phyloP scores from a whole-genome alignment of 1,140 invertebrate genomes.

The Ceratosolen solmsi region DNA sequence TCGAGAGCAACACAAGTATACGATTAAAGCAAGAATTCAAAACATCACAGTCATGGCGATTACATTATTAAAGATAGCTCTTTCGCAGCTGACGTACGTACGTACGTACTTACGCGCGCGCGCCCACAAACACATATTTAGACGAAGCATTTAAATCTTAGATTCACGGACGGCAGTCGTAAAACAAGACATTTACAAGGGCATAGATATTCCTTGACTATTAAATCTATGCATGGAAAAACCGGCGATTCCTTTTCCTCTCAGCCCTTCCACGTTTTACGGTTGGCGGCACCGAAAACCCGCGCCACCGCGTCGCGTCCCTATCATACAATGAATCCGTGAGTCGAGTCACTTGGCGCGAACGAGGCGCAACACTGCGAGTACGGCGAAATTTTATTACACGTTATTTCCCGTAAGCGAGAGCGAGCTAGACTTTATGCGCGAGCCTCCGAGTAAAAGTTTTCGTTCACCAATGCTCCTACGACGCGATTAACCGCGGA shows the following conservation, averaged over 20 bases:
- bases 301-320: conserved; percentile 44
- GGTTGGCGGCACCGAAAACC: neutral
- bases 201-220: neutral
- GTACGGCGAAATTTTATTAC: neutral
- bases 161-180: neutral
- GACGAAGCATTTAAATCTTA: conserved; percentile 5
- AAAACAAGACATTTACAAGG: conserved; percentile 12
- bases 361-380: neutral
- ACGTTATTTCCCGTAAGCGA: neutral
- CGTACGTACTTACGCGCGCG: neutral
- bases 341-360: neutral
- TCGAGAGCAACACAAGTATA: neutral
- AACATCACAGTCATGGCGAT: neutral
- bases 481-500: neutral
- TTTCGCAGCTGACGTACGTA: neutral
- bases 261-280: neutral
- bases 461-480: too few species aligned
- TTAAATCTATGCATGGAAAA: conserved; percentile 18
- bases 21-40: neutral
- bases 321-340: neutral
- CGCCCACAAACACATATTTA: neutral
- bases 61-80: neutral
- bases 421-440: neutral
- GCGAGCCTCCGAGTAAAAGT: neutral
- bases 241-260: neutral